Base-by-base conservation (phyloP, 2,113 vertebrate genomes). In the Dicaeum eximium region DNA sequence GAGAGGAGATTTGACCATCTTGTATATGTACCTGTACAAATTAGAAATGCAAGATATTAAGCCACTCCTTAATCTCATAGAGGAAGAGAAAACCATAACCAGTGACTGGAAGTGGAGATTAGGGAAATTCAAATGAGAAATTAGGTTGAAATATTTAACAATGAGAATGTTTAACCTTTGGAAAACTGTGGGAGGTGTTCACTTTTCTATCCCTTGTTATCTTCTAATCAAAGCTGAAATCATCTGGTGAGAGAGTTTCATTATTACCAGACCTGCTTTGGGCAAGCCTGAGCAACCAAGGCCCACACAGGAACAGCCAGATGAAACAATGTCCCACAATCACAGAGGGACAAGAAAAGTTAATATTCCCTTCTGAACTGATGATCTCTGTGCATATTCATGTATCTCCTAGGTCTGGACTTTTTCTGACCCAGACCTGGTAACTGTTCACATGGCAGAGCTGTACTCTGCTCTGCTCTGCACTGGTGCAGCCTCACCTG, bases 111-210 rank as follows among this genome's bases (percentile, higher is more conserved):
- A 92, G 50, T 31, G 8, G 27, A 92, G 84, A 62, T 37, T n/a
- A 80, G 14, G 22, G 40, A 90, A 69, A 90, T 83, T 88, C 15
- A 45, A 80, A 78, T 33, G 30, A 89, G 51, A 93, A 86, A 70
- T 95, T 70, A 83, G 35, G 33, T 58, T 89, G 57, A 79, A 92
- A 60, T 62, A 70, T 72, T 92, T 77, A 77, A 73, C 28, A 73
- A 22, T 66, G 40, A 61, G 42, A 77, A 51, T 30, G 37, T 69
- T 73, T 54, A 83, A 88, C n/a, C n/a, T 83, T 57, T 83, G 54
- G 44, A 73, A 88, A 62, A 51, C 72, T 35, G 13, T 60, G 61
- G 19, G 14, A 85, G 40, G n/a, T 38, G 13, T n/a, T 50, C 22
- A 61, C 22, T 89, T 89, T 69, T 73, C 13, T 37, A 33, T 64